Conservation (phyloP, 2,797 vertebrate genomes). For the Botia kubotai region DNA sequence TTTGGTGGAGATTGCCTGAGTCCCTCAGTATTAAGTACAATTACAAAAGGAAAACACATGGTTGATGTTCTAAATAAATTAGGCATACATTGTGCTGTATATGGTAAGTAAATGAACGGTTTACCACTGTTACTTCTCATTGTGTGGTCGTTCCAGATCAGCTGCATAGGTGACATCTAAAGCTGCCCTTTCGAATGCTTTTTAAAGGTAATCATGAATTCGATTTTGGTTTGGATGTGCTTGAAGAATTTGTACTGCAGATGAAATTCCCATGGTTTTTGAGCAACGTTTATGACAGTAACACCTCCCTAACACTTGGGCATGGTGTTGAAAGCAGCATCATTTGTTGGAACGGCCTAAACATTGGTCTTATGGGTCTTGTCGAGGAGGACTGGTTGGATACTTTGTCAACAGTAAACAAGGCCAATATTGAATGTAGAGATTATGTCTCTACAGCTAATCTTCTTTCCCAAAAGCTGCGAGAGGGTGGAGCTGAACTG, state of each 20-base stretch:
- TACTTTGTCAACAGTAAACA: constrained; percentile 58
- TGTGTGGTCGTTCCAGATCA: not conserved
- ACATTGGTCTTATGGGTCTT: constrained; percentile 61
- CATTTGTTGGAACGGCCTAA: constrained; percentile 57
- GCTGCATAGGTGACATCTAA: not conserved
- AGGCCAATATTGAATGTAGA: constrained; percentile 58
- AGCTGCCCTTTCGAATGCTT: not conserved
- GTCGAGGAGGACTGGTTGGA: constrained; percentile 68
- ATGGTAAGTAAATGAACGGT: constrained; percentile 55
- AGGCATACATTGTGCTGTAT: constrained; percentile 64
- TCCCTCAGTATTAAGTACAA: constrained; percentile 60
- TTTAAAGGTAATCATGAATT: constrained; percentile 65
- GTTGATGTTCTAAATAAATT: constrained; percentile 66
- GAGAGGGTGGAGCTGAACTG: constrained; percentile 53
- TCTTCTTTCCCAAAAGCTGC: constrained; percentile 53
- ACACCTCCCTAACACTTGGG: constrained; percentile 60
- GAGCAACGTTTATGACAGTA: constrained; percentile 57
- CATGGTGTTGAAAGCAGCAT: constrained; percentile 54
- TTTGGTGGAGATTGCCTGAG: constrained; percentile 67
- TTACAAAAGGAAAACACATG: constrained; percentile 64
- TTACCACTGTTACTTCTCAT: not conserved
- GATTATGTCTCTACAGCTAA: constrained; percentile 53
- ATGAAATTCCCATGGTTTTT: constrained; percentile 62
- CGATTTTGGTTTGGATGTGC: constrained; percentile 62
- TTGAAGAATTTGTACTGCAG: constrained; percentile 59